Evolutionary conservation across 2,113 vertebrate genomes (phyloP), one percentile per base, ranked within the genome.

Genomic region (Miniopterus natalensis): DNA sequence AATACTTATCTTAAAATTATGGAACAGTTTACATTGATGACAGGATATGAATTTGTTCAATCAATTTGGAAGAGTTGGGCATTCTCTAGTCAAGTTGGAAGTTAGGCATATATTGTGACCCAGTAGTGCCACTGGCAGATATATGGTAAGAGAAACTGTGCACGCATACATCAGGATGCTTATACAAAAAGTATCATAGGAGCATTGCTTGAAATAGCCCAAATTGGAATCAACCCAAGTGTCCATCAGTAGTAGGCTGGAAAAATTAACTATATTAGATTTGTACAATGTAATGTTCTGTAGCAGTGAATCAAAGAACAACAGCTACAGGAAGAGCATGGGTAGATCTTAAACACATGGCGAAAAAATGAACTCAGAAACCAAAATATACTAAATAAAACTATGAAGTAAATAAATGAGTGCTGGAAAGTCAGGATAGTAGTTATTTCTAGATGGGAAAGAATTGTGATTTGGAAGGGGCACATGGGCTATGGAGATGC

Each of bases 1-100:
- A 77, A 59, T 88, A 14, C 61, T 57, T 81, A 57, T 70, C 31
- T 90, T 92, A 65, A 93, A 73, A 78, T 20, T 70, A 51, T 49
- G 55, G 71, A 68, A 73, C 36, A 85, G 0, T 70, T 78, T 92
- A 40, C 7, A n/a, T 68, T 31, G 8, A 12, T 91, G 70, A 79
- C 89, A 20, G 36, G 27, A 68, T 84, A 21, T 73, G 12, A 63
- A 57, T 92, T 79, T 95, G 51, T 88, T 88, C 36, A 73, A 4
- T 63, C 20, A 42, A 63, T 90, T 95, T 85, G 42, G 57, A 84
- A 70, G 40, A 96, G 6, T 53, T 84, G 55, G 45, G 17, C 61
- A 66, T 89, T 71, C 17, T 42, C 21, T 80, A 12, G 45, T 80
- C 78, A 93, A 27, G 18, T 63, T 75, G 59, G 59, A 77, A 92